Percentiles rank a stretch among this genome's conserved stretches.
Conservation (phyloP, 35 echinoderm and acorn worm genomes). For the Apostichopus parvimensis region DNA sequence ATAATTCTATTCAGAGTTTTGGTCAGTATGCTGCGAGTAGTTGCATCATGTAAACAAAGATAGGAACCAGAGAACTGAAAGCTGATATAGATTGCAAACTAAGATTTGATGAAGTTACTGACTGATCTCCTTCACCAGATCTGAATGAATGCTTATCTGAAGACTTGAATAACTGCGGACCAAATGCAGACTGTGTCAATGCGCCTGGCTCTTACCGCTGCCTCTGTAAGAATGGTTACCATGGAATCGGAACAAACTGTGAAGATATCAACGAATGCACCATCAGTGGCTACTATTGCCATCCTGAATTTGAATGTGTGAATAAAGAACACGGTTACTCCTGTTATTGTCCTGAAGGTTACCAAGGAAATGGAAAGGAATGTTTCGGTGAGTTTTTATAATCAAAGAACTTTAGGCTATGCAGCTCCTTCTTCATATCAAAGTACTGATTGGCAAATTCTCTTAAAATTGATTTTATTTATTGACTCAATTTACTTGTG, state of each 20-base stretch:
- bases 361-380: constrained; percentile 32
- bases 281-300: constrained; percentile 34
- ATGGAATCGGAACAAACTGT: constrained; percentile 23
- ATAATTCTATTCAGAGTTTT: no score
- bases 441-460: not conserved
- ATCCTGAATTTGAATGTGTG: constrained; percentile 50
- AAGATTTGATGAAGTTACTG: not conserved
- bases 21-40: no score
- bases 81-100: not conserved
- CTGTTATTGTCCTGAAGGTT: constrained; percentile 47
- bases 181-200: constrained; percentile 50
- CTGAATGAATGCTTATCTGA: constrained; percentile 44
- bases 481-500: no score
- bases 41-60: no score
- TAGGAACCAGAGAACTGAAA: no score
- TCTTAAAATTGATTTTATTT: no score
- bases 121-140: not conserved
- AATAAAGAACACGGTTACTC: constrained; percentile 43
- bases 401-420: not conserved
- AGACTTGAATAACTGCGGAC: constrained; percentile 35
- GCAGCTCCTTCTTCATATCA: not conserved
- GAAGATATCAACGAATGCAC: constrained; percentile 47
- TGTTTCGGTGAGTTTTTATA: constrained; percentile 50
- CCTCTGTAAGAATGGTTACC: constrained; percentile 41
- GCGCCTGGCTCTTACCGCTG: constrained; percentile 22